Evolutionary conservation across 1,140 invertebrate species (phyloP), one percentile per base, ranked within the genome.

Genomic region (Drosophila oshimai): DNA sequence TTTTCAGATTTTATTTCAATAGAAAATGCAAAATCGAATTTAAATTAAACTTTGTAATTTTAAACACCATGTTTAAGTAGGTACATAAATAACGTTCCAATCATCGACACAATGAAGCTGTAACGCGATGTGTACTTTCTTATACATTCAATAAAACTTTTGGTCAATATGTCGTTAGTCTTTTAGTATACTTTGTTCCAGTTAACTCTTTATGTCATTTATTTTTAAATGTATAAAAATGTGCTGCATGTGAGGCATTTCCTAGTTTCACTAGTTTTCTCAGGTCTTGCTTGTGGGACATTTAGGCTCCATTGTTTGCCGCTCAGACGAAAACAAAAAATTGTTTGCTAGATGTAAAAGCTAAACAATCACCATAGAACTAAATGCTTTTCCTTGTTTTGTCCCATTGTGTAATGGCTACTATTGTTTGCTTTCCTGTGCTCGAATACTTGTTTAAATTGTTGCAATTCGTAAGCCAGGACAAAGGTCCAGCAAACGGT

Each of bases 261-360:
- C 64, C 55, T 71, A 54, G 29, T 53, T 65, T 78, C 49, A 12
- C 51, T 72, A 68, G 49, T 75, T 65, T 44, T 58, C 67, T 64
- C 50, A 53, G 78, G 80, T 60, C 41, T 61, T 65, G 80, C 75
- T 86, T 86, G 80, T 80, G 54, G 81, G 81, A 86, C 87, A 86
- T 86, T 86, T 86, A 86, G 81, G 81, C 81, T 87, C 81, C 73
- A 87, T 87, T 87, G 81, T 87, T 87, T 87, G 81, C 81, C 81
- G 81, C 81, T 87, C 81, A 87, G 83, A 76, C 81, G 81, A 81
- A 87, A 87, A 81, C 83, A 87, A 81, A 77, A 87, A 87, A 87
- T 87, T 87, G 81, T 81, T 87, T 81, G 73, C 81, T 77, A 87
- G 81, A 87, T 87, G n/a, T n/a, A 87, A 87, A 37, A 72, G 39